Base-by-base conservation (phyloP, 2,113 vertebrate species). In the Holacanthus passer region DNA sequence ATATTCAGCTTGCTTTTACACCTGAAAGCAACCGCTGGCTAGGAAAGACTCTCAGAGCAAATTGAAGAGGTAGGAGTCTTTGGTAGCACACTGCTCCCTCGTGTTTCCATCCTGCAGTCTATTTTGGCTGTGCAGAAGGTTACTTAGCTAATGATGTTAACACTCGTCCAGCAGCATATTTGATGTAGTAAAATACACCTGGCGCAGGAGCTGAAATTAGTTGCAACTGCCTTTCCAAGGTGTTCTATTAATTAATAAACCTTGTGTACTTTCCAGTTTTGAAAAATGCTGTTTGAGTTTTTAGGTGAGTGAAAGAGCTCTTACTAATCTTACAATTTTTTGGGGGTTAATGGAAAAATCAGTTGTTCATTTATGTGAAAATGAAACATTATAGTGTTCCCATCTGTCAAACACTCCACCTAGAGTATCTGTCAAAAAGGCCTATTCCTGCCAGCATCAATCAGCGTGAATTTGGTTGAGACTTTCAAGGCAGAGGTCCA, bases 31-130 rank as follows among this genome's bases (percentile, higher is more conserved):
- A 82, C 59, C 68, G 24, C 69, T 76, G 83, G 58, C 64, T 75
- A 45, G 55, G 69, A 88, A 86, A 84, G 48, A 83, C 78, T 79
- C 48, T 60, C 50, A 4, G 82, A 20, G 69, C 50, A 89, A 87
- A 87, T 88, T 77, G 53, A 73, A 82, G 81, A 78, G 62, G 62
- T 66, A 31, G 59, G 65, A 83, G 50, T 67, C 39, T 76, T 81
- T 75, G 56, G 16, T 79, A 53, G 78, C 70, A 87, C 62, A 87
- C 58, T 53, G 81, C 56, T 76, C 19, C 55, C 53, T 84, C 82
- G 59, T 87, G 73, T 62, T 84, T 88, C 48, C 64, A 75, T 59
- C 52, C 73, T 50, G 45, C 72, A 87, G 74, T 92, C 86, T 92
- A 88, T 87, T 91, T 91, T 88, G 75, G 87, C 88, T 64, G 32